Conservation (phyloP, 2,113 vertebrate genomes). For the Pseudorhombus dupliciocellatus region DNA sequence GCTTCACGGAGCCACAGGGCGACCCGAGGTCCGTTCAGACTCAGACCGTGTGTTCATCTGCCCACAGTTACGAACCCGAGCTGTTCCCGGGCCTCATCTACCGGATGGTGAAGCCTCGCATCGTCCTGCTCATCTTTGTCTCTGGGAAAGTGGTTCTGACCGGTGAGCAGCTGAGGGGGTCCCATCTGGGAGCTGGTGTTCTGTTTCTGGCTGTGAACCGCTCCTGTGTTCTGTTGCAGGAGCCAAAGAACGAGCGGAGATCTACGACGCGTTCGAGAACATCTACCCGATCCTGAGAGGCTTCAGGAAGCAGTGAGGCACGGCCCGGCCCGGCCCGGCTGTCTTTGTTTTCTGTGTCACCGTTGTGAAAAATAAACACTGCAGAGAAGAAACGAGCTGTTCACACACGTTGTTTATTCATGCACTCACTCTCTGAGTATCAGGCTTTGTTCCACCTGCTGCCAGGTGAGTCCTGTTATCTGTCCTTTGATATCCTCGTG, state of each 20-base stretch:
- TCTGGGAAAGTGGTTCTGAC: slow-evolving; percentile 98
- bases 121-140: slow-evolving; percentile 96
- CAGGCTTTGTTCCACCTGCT: no score
- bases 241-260: slow-evolving; percentile 94
- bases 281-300: slow-evolving; percentile 96
- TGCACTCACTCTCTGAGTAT: no score
- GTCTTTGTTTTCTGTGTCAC: slow-evolving; percentile 10
- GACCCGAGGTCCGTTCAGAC: no score
- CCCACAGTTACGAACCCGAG: slow-evolving; percentile 93
- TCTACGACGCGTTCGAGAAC: slow-evolving; percentile 98
- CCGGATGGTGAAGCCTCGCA: slow-evolving; percentile 96
- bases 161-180: no score
- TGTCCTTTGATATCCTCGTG: no score
- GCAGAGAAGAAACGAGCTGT: background rate
- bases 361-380: background rate
- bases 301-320: slow-evolving; percentile 89
- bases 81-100: slow-evolving; percentile 98
- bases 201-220: no score
- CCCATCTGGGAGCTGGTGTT: no score
- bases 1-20: no score
- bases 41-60: background rate
- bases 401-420: no score
- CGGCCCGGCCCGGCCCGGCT: no score
- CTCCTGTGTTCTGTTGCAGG: slow-evolving; percentile 77
- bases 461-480: no score